Base-by-base conservation (phyloP, 1,140 invertebrate species). In the Leptestheria dahalacensis region DNA sequence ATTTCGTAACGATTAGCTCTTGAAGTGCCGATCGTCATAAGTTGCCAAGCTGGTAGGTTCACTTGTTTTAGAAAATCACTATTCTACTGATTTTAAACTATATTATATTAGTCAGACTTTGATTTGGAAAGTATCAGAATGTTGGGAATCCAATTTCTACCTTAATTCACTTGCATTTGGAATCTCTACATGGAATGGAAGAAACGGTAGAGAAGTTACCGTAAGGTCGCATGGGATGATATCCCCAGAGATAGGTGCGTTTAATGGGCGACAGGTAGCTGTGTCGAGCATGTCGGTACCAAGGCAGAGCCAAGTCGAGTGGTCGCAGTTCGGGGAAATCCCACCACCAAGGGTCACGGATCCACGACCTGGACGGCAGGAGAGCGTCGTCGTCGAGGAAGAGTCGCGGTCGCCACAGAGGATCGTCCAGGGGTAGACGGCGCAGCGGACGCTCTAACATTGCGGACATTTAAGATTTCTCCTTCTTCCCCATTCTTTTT, bases 181-280 rank as follows among this genome's bases (percentile, higher is more conserved):
- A n/a, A n/a, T n/a, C n/a, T n/a, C n/a, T n/a, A n/a, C n/a, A n/a
- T n/a, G n/a, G n/a, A n/a, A n/a, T n/a, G n/a, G n/a, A n/a, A n/a
- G n/a, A n/a, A n/a, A n/a, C n/a, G n/a, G n/a, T n/a, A n/a, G n/a
- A n/a, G n/a, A n/a, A n/a, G 26, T 48, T 60, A 60, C 58, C 58
- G 33, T 50, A 52, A 21, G 49, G 58, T 28, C 61, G 61, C 28
- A 62, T 26, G 11, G 61, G 61, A 24, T 62, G 61, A 11, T 55
- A 57, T 12, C 61, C 54, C 61, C 61, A 62, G 18, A 62, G 23
- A 21, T 62, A 62, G 11, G 61, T 62, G 48, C 54, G 53, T 33
- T 62, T 62, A 33, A 57, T 21, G 6, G 61, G 61, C 15, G 61
- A 62, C 61, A 62, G 50, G 48, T 62, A 62, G 46, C 54, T 62